phyloP scores from a whole-genome alignment of 2,113 vertebrate species.

The Caranx ignobilis region DNA sequence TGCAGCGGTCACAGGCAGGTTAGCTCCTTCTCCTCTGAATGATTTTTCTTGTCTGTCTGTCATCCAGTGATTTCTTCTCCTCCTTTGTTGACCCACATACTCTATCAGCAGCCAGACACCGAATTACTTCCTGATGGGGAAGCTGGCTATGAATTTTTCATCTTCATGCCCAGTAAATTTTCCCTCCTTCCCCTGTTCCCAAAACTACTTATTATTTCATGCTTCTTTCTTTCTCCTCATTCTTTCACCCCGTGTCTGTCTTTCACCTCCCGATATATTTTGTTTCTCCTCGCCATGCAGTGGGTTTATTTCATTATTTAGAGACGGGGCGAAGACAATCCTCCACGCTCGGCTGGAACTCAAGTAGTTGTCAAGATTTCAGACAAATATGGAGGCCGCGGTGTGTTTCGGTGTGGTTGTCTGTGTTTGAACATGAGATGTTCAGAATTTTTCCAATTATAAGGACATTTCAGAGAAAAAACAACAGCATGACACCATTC shows the following conservation, averaged over 20 bases:
- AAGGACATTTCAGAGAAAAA: conserved; percentile 22
- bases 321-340: conserved; percentile 52
- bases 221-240: conserved; percentile 34
- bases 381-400: conserved; percentile 39
- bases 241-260: conserved; percentile 20
- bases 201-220: conserved; percentile 79
- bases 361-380: conserved; percentile 54
- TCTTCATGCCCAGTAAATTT: conserved; percentile 64
- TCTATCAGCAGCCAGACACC: conserved; percentile 65
- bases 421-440: conserved; percentile 12
- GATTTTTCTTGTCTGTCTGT: conserved; percentile 37
- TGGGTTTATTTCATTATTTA: conserved; percentile 75
- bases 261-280: conserved; percentile 29
- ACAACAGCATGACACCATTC: background rate
- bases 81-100: conserved; percentile 78
- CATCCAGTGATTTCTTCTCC: conserved; percentile 26
- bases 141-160: conserved; percentile 81
- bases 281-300: conserved; percentile 8
- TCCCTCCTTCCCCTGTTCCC: conserved; percentile 34
- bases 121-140: conserved; percentile 65
- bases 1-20: conserved; percentile 21
- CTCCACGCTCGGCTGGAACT: conserved; percentile 54
- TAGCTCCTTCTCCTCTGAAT: background rate
- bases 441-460: conserved; percentile 35
- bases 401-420: conserved; percentile 1